A percentile compares a stretch with the other conserved stretches of the same genome.
Conservation (phyloP, 1,140 invertebrate genomes). For the Lasioglossum albipes region DNA sequence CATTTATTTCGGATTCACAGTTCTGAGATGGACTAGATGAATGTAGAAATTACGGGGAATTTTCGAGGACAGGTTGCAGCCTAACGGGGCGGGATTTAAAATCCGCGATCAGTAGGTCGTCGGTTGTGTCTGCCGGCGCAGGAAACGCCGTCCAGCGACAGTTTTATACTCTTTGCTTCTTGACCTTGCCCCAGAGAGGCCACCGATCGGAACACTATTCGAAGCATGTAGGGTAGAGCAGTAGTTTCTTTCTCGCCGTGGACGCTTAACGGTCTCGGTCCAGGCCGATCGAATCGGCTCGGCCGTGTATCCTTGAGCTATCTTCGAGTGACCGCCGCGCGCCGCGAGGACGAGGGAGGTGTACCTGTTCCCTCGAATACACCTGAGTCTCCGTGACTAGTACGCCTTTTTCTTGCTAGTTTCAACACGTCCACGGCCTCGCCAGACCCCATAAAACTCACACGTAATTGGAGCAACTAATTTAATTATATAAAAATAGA, state of each 20-base stretch:
- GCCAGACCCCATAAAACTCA: too few species aligned
- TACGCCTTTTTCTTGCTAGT: too few species aligned
- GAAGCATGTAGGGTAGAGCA: slow-evolving; percentile 52
- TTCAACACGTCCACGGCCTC: too few species aligned
- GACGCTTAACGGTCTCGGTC: slow-evolving; percentile 53
- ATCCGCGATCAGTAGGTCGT: slow-evolving; percentile 59
- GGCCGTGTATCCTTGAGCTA: slow-evolving; percentile 31
- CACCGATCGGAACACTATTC: slow-evolving; percentile 50
- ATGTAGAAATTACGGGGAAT: too few species aligned
- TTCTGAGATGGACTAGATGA: too few species aligned
- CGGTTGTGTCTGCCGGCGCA: slow-evolving; percentile 16
- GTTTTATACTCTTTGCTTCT: slow-evolving; percentile 64
- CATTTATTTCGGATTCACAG: too few species aligned
- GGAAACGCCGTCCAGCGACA: slow-evolving; percentile 52
- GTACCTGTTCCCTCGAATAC: background rate
- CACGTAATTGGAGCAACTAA: too few species aligned
- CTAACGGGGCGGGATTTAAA: slow-evolving; percentile 35
- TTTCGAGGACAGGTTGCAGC: background rate
- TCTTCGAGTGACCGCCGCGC: slow-evolving; percentile 25
- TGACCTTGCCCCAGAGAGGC: slow-evolving; percentile 66
- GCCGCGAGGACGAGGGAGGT: slow-evolving; percentile 11
- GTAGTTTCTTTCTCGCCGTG: slow-evolving; percentile 44
- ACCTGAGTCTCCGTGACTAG: too few species aligned
- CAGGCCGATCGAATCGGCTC: slow-evolving; percentile 44
- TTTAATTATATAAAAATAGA: too few species aligned